Percentiles rank a stretch among this genome's conserved stretches.
Conservation (phyloP, 2,888 invertebrate species). For the Nymphalis c-album region DNA sequence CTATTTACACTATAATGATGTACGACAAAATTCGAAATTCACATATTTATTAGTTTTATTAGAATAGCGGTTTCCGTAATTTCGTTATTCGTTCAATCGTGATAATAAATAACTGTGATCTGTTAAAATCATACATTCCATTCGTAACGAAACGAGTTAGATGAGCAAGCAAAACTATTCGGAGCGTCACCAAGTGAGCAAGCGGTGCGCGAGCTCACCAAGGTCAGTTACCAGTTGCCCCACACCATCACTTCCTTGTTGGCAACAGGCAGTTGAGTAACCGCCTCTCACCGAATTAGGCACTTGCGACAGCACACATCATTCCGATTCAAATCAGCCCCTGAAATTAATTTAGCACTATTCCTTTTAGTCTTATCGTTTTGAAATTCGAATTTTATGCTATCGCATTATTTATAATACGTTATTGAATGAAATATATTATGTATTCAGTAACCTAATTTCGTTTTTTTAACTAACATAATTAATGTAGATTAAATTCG, state of each 20-base stretch:
- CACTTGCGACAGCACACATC: conserved; percentile 58
- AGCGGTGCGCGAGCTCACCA: conserved; percentile 64
- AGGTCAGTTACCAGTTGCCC: conserved; percentile 64
- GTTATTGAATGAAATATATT: not conserved
- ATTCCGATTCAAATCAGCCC: conserved; percentile 25
- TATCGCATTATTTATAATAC: not conserved
- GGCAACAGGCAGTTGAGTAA: conserved; percentile 64
- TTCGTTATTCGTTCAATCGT: no score
- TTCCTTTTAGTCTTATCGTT: not conserved
- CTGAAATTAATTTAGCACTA: conserved; percentile 7
- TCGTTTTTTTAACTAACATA: no score
- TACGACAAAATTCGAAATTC: no score
- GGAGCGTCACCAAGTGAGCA: conserved; percentile 43
- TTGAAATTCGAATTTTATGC: not conserved
- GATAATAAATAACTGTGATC: not conserved
- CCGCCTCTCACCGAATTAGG: conserved; percentile 76
- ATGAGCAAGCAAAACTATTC: conserved; percentile 39
- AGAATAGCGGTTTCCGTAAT: not conserved
- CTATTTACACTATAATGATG: no score
- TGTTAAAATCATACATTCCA: not conserved
- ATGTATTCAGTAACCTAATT: no score
- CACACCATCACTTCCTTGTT: conserved; percentile 76
- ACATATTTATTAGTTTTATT: no score
- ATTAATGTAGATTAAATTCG: no score
- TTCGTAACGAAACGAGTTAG: not conserved